Conservation (phyloP, 1,140 invertebrate genomes). For the Mycetomoellerius zeteki region DNA sequence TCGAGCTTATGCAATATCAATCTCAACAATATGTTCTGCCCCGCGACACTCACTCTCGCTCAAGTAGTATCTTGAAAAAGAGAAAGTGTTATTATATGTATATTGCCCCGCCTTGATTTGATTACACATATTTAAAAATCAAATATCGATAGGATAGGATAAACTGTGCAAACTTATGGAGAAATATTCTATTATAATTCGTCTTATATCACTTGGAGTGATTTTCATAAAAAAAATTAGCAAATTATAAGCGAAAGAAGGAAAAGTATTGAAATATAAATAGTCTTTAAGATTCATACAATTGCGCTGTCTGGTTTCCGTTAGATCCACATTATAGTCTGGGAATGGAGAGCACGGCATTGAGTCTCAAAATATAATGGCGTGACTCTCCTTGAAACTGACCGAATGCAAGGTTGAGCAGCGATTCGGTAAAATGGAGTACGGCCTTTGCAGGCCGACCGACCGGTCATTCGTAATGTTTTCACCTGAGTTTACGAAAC, state of each 20-base stretch:
- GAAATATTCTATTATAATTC: not conserved
- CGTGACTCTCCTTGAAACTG: conserved; percentile 70
- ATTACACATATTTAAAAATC: conserved; percentile 24
- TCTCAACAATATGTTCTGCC: conserved; percentile 45
- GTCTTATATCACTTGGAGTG: not conserved
- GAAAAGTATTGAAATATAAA: not conserved
- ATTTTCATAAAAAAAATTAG: not conserved
- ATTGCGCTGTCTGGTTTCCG: not conserved
- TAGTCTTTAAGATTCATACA: not conserved
- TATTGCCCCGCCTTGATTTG: conserved; percentile 38
- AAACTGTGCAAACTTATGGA: not conserved
- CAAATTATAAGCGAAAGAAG: not conserved
- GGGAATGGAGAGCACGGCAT: not conserved
- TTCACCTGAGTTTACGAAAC: conserved; percentile 68
- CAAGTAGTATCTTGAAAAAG: conserved; percentile 56
- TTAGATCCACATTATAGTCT: not conserved
- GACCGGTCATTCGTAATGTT: conserved; percentile 31
- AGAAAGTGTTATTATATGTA: conserved; percentile 47
- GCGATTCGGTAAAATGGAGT: conserved; percentile 65
- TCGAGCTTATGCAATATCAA: conserved; percentile 46
- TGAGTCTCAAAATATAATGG: conserved; percentile 36
- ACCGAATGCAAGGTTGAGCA: conserved; percentile 66
- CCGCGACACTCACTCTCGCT: conserved; percentile 31
- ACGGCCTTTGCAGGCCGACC: conserved; percentile 55
- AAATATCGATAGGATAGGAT: not conserved